Conservation (phyloP, 2,888 invertebrate genomes). For the Thymelicus acteon region DNA sequence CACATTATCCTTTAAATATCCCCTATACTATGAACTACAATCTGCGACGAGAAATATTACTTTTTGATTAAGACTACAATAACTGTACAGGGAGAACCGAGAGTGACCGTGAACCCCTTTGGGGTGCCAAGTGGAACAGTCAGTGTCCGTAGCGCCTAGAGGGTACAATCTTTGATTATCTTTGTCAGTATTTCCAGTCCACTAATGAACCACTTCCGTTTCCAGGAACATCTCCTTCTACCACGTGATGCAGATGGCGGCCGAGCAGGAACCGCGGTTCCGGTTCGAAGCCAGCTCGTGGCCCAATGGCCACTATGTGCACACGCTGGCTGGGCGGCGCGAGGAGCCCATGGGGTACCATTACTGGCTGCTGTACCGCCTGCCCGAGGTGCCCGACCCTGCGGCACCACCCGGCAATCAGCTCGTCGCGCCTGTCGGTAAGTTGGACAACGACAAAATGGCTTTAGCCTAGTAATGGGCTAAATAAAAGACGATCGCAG, state of each 20-base stretch:
- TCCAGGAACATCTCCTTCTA: slow-evolving; percentile 87
- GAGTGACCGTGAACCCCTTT: too few species aligned
- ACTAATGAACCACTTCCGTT: slow-evolving; percentile 12
- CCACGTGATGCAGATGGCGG: slow-evolving; percentile 93
- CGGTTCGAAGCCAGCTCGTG: slow-evolving; percentile 93
- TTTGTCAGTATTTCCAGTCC: too few species aligned
- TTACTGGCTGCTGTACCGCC: slow-evolving; percentile 94
- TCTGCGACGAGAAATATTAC: too few species aligned
- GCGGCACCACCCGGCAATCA: slow-evolving; percentile 93
- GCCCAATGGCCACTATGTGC: slow-evolving; percentile 97
- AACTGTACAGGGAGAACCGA: too few species aligned
- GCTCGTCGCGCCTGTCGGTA: slow-evolving; percentile 94
- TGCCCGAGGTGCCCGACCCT: slow-evolving; percentile 92
- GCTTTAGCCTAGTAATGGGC: too few species aligned
- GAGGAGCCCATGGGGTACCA: slow-evolving; percentile 94
- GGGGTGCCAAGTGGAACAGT: too few species aligned
- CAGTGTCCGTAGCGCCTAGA: too few species aligned
- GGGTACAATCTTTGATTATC: too few species aligned
- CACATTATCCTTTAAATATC: too few species aligned
- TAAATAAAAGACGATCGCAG: too few species aligned
- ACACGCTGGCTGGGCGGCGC: slow-evolving; percentile 91
- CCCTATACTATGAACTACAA: too few species aligned
- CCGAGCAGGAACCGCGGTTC: slow-evolving; percentile 89
- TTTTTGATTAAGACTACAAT: too few species aligned
- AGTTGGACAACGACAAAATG: slow-evolving; percentile 50